Base-by-base conservation (phyloP, 1,140 invertebrate species). In the Samia ricini region DNA sequence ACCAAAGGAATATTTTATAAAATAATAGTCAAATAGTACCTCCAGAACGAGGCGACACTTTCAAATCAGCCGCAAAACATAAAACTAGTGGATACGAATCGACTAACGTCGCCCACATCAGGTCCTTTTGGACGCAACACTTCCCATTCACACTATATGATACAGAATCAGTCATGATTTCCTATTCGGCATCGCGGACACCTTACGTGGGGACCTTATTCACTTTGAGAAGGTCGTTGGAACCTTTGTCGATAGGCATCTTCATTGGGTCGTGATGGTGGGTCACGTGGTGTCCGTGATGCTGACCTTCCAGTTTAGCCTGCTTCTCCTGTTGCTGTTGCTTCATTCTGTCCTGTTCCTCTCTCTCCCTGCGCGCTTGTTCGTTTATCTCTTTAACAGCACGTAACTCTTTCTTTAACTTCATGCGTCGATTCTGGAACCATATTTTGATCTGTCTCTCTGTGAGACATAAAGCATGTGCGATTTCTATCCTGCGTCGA, bases 391-490 rank as follows among this genome's bases (percentile, higher is more conserved):
- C 97, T 81, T 98, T 98, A 10, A 98, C 97, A 12, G 97, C 97
- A 52, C 97, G 92, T 61, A 98, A 87, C 82, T 98, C 97, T 79
- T 99, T 99, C 93, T 99, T 99, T 89, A 99, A 94, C 89, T 99
- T 99, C 98, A 99, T 99, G 79, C 98, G 94, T 61, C 98, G 93
- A 90, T 99, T 99, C 90, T 99, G 97, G 91, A 98, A 98, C 97
- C 97, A 98, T 81, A 98, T 98, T 92, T 98, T 98, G 80, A 98
- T 98, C 91, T 99, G 98, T 69, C 98, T 93, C 91, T 99, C 98
- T 63, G 98, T 99, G 55, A 99, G 93, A 87, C 98, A 98, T 12
- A 99, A 93, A 29, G 97, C 97, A 90, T 99, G 98, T 8, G 98
- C 98, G 72, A 99, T 98, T 91, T 99, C 98, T 92, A 99, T 99